A percentile compares a stretch with the other conserved stretches of the same genome.
Conservation (phyloP, 2,113 vertebrate genomes). For the Pteruthius melanotis region DNA sequence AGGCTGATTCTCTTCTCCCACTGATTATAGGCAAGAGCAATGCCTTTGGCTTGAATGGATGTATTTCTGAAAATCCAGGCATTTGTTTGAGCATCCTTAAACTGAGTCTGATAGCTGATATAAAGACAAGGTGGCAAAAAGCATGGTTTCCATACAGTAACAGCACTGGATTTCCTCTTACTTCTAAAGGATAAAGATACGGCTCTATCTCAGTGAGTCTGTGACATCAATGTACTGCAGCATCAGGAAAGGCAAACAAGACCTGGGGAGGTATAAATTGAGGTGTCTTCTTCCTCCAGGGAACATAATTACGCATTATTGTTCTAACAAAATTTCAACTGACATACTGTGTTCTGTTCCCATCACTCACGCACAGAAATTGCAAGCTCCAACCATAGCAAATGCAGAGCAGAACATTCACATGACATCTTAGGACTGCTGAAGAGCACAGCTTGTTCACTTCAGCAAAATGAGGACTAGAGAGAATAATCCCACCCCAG, state of each 20-base stretch:
- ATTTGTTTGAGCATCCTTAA: not conserved
- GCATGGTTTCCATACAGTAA: not conserved
- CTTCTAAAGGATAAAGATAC: not conserved
- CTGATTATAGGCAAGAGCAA: not conserved
- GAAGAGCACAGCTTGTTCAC: not conserved
- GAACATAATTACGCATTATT: not conserved
- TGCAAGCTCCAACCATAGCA: not conserved
- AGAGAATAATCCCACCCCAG: not conserved
- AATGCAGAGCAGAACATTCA: not conserved
- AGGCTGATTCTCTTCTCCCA: not conserved
- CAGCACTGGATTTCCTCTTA: not conserved
- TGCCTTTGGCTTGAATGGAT: not conserved
- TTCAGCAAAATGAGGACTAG: not conserved
- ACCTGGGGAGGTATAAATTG: not conserved
- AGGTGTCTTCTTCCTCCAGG: constrained; percentile 1
- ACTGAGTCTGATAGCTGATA: not conserved
- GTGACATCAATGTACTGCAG: not conserved
- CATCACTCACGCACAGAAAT: not conserved
- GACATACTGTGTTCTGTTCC: not conserved
- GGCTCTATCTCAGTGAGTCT: not conserved
- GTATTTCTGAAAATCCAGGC: not conserved
- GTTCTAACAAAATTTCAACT: not conserved
- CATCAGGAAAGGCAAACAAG: not conserved
- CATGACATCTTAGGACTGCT: not conserved
- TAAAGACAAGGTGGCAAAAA: not conserved